Base-by-base conservation (phyloP, 2,113 vertebrate genomes). In the Pseudonaja textilis region DNA sequence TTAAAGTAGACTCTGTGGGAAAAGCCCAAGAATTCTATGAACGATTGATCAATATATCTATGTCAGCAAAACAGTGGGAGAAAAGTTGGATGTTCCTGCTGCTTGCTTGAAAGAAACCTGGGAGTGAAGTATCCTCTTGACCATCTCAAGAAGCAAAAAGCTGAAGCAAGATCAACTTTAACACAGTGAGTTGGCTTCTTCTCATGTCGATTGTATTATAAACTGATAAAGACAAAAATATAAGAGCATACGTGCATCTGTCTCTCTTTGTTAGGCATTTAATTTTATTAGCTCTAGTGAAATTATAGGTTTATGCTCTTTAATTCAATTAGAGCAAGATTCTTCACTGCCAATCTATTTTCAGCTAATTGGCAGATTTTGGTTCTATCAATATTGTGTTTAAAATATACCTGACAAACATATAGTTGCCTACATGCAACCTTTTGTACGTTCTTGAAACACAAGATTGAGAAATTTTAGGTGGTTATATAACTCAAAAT, bases 291-390 rank as follows among this genome's bases (percentile, higher is more conserved):
- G 93, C 92, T 91, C 29, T 2, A 39, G 85, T 91, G 59, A 93
- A 26, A 3, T 88, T 92, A 29, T 23, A 61, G 1, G 14, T 26
- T 91, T 50, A 5, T 89, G 16, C 39, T 55, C 93, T 3, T 94
- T 90, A 90, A 88, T 87, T 29, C 22, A 90, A 89, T 92, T 86
- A 93, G 9, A 26, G 93, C 54, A 91, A 93, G 87, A 87, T 64
- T 90, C 74, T 94, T 89, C 57, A 47, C 29, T 81, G 45, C 90
- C 93, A 92, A 91, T 52, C 29, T 18, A 54, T 90, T 93, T 91
- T 92, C 91, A 90, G 29, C 54, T 95, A 94, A 87, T 57, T 87
- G 45, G 14, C 25, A 45, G 39, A 42, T 93, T 87, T 23, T 14
- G 92, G 93, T 64, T 55, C 42, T 85, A 25, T 52, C 90, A n/a